These are phyloP conservation scores for Gopherus flavomarginatus DNA, from an alignment of 2,113 vertebrate genomes.

Conservation along the genomic window DNA sequence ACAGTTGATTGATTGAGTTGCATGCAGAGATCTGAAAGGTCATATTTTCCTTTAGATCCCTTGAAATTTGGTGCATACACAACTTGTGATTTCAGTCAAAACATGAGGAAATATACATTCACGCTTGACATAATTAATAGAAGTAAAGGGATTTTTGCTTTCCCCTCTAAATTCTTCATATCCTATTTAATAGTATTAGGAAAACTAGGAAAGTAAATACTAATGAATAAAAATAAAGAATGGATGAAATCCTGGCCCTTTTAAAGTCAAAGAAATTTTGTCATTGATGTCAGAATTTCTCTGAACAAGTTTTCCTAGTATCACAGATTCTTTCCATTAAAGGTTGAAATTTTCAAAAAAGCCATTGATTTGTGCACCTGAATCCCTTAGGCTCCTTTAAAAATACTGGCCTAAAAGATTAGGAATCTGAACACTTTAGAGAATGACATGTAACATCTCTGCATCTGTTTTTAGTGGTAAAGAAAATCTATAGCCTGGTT, in stretches of 20 bases:
- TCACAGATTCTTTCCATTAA: neutral
- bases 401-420: neutral
- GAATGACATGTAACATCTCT: neutral
- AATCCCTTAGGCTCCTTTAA: neutral
- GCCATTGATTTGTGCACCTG: neutral
- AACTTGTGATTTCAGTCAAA: conserved; percentile 27
- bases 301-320: neutral
- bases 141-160: conserved; percentile 4
- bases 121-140: neutral
- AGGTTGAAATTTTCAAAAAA: neutral
- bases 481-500: neutral
- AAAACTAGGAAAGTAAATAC: conserved; percentile 9
- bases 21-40: conserved; percentile 64
- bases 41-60: conserved; percentile 68
- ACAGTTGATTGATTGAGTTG: conserved; percentile 66
- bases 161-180: neutral
- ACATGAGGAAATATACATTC: neutral
- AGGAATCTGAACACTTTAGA: neutral
- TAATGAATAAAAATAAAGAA: neutral
- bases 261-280: neutral
- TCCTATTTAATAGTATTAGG: neutral
- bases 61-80: conserved; percentile 65
- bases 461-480: neutral
- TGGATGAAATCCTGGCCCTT: neutral
- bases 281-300: neutral